phyloP scores from a whole-genome alignment of 1,140 invertebrate species.

The Cyrtorhinus lividipennis region DNA sequence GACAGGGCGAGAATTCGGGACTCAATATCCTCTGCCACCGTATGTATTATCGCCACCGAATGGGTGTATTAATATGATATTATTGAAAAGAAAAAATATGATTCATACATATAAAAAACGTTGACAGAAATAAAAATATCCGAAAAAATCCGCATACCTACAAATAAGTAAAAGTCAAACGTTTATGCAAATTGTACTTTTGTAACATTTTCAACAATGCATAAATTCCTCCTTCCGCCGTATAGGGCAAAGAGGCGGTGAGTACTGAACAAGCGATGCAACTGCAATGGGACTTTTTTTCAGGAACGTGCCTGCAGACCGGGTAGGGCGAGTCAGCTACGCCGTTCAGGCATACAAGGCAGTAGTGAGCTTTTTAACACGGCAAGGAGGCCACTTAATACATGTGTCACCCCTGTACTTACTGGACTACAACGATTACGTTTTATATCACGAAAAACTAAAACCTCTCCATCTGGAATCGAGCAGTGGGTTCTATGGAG shows the following conservation, averaged over 20 bases:
- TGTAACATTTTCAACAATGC: too few species aligned
- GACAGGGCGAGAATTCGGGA: constrained; percentile 13
- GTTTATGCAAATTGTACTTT: too few species aligned
- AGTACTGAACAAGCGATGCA: too few species aligned
- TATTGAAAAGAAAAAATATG: too few species aligned
- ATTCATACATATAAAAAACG: too few species aligned
- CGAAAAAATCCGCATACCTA: too few species aligned
- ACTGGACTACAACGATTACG: constrained; percentile 29
- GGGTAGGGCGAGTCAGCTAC: not conserved
- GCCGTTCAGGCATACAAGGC: constrained; percentile 12
- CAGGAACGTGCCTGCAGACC: constrained; percentile 7
- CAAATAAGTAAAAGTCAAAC: too few species aligned
- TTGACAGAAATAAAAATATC: too few species aligned
- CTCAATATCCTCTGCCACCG: constrained; percentile 15
- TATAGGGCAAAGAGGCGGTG: too few species aligned
- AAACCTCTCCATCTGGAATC: not conserved
- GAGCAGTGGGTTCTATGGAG: not conserved
- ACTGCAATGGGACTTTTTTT: too few species aligned
- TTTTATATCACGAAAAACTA: constrained; percentile 11
- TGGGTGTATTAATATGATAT: too few species aligned
- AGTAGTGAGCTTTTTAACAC: constrained; percentile 27
- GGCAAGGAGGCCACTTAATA: constrained; percentile 26
- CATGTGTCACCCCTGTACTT: constrained; percentile 29
- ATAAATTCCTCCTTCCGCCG: too few species aligned
- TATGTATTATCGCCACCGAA: constrained; percentile 13